These are phyloP conservation scores for Hypomecis atomaria DNA, from an alignment of 2,888 invertebrate genomes.

Conservation along the genomic window DNA sequence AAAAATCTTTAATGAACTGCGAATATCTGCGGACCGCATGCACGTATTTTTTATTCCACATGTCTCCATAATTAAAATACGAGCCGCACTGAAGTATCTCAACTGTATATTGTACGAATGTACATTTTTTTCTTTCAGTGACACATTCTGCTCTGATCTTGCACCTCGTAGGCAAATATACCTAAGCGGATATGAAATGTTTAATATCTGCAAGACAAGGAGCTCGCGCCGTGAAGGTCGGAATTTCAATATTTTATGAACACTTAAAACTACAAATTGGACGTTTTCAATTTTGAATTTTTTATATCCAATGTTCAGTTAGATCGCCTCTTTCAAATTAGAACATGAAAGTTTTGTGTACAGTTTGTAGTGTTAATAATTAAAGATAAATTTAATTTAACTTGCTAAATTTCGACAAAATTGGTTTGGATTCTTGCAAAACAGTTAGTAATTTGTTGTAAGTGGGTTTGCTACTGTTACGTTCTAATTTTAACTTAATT, in stretches of 20 bases:
- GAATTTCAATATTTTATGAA: constrained; percentile 75
- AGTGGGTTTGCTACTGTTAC: constrained; percentile 24
- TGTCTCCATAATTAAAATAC: constrained; percentile 48
- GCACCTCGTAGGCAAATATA: constrained; percentile 51
- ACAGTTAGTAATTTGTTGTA: constrained; percentile 33
- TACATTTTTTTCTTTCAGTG: constrained; percentile 35
- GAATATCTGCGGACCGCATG: constrained; percentile 19
- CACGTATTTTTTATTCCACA: constrained; percentile 32
- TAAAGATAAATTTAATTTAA: constrained; percentile 39
- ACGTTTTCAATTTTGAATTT: constrained; percentile 56
- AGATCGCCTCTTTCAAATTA: constrained; percentile 32
- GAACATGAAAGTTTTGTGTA: constrained; percentile 36
- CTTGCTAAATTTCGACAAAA: constrained; percentile 27
- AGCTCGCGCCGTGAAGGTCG: constrained; percentile 61
- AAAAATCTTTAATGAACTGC: constrained; percentile 53
- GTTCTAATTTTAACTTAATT: background rate
- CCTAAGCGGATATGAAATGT: constrained; percentile 63
- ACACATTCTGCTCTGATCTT: constrained; percentile 46
- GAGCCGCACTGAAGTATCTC: constrained; percentile 27
- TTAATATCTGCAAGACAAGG: constrained; percentile 71
- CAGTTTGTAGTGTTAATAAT: constrained; percentile 41
- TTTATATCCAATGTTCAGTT: constrained; percentile 30
- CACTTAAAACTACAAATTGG: constrained; percentile 73
- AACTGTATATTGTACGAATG: constrained; percentile 32
- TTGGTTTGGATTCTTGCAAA: constrained; percentile 39